Percentiles rank a stretch among this genome's conserved stretches.
Conservation (phyloP, 1,140 invertebrate species). For the Penaeus indicus region DNA sequence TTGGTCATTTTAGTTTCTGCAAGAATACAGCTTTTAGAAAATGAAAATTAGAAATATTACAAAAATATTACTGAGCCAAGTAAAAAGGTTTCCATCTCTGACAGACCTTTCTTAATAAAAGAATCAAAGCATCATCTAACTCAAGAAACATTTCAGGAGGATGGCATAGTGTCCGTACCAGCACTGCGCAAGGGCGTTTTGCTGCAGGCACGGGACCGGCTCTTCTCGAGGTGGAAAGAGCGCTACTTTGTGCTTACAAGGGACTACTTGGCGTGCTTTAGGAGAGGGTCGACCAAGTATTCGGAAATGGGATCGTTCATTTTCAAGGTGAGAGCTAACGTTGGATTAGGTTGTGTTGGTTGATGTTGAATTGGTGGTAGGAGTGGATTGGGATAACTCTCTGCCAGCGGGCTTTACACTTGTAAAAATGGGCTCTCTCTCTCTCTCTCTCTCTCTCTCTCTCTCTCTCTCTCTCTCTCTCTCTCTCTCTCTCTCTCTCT, state of each 20-base stretch:
- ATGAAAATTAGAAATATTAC: too few species aligned
- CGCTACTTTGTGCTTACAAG: conserved; percentile 79
- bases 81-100: too few species aligned
- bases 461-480: too few species aligned
- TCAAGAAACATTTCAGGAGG: conserved; percentile 29
- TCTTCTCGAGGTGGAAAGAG: conserved; percentile 79
- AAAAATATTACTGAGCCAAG: too few species aligned
- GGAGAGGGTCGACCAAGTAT: conserved; percentile 74
- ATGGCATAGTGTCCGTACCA: conserved; percentile 66
- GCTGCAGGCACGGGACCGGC: conserved; percentile 78
- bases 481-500: background rate
- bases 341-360: background rate
- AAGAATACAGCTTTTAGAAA: too few species aligned
- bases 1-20: too few species aligned
- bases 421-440: too few species aligned
- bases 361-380: background rate
- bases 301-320: conserved; percentile 82
- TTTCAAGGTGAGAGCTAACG: conserved; percentile 75
- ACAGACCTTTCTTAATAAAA: too few species aligned
- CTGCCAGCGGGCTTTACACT: too few species aligned
- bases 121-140: background rate
- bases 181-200: conserved; percentile 78
- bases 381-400: too few species aligned
- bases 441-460: too few species aligned
- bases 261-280: conserved; percentile 80